phyloP scores from a whole-genome alignment of 35 echinoderm and acorn worm species.

The Apostichopus parvimensis region DNA sequence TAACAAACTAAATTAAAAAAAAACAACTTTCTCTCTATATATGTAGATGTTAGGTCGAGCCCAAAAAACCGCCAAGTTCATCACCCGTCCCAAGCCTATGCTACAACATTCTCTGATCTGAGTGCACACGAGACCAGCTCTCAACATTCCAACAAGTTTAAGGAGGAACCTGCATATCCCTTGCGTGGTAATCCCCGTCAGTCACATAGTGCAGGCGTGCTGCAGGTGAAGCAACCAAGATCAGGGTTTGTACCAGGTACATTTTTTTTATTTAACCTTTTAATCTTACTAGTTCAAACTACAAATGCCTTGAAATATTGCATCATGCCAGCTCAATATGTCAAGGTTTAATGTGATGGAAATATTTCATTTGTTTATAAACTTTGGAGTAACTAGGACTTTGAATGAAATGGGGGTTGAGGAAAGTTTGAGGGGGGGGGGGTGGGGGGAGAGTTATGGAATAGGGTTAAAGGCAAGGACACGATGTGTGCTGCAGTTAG shows the following conservation, averaged over 20 bases:
- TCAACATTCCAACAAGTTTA: background rate
- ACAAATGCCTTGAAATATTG: too few species aligned
- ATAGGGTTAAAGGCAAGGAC: too few species aligned
- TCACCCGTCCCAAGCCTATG: slow-evolving; percentile 71
- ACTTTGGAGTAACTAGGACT: background rate
- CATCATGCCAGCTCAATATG: too few species aligned
- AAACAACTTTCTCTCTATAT: too few species aligned
- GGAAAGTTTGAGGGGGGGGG: background rate
- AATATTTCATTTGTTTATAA: background rate
- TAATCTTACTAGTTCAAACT: too few species aligned
- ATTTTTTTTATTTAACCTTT: too few species aligned
- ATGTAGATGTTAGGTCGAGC: background rate
- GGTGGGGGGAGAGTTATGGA: background rate
- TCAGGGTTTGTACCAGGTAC: slow-evolving; percentile 65
- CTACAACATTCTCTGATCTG: slow-evolving; percentile 75
- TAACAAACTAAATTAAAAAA: too few species aligned
- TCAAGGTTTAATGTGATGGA: too few species aligned
- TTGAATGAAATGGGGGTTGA: background rate
- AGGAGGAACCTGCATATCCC: slow-evolving; percentile 34
- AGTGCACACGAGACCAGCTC: background rate
- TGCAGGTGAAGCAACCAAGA: slow-evolving; percentile 58
- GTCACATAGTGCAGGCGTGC: slow-evolving; percentile 73
- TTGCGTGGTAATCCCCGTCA: slow-evolving; percentile 39
- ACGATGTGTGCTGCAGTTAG: too few species aligned
- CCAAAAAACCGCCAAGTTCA: slow-evolving; percentile 63